A percentile compares a stretch with the other conserved stretches of the same genome.
These are phyloP conservation scores for Tenthredo mesomela DNA, from an alignment of 2,888 invertebrate genomes.

Conservation along the genomic window DNA sequence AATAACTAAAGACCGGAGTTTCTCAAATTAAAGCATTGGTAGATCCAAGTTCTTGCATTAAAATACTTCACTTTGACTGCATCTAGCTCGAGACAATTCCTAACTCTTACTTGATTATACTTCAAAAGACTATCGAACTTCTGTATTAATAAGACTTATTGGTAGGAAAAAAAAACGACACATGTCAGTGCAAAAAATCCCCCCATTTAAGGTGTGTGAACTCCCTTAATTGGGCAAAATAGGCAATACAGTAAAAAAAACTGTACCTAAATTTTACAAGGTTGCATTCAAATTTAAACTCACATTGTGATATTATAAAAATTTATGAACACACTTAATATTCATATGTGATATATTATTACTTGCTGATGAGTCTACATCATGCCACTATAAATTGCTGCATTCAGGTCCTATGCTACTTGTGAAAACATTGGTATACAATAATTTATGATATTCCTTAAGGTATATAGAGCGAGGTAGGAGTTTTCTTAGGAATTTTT, in stretches of 20 bases:
- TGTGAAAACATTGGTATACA: neutral
- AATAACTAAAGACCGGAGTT: too few relatives aligned
- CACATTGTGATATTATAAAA: neutral
- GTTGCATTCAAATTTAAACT: slow-evolving; percentile 30
- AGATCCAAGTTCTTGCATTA: too few relatives aligned
- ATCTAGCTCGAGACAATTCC: too few relatives aligned
- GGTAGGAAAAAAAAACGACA: too few relatives aligned
- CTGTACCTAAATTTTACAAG: slow-evolving; percentile 1
- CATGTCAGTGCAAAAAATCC: neutral
- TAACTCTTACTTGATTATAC: too few relatives aligned
- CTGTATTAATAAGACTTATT: too few relatives aligned
- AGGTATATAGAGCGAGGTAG: too few relatives aligned
- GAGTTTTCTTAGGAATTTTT: too few relatives aligned
- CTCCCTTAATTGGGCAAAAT: neutral
- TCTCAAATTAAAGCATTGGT: too few relatives aligned
- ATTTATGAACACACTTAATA: neutral
- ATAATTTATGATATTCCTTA: neutral
- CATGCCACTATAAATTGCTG: slow-evolving; percentile 41
- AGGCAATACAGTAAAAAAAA: neutral
- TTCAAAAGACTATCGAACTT: too few relatives aligned
- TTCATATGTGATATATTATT: neutral
- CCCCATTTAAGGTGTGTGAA: neutral
- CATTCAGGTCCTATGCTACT: slow-evolving; percentile 39
- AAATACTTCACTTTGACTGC: too few relatives aligned
- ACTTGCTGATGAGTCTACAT: slow-evolving; percentile 12